Conservation (phyloP, 2,888 invertebrate genomes). For the Andricus quercusramuli region DNA sequence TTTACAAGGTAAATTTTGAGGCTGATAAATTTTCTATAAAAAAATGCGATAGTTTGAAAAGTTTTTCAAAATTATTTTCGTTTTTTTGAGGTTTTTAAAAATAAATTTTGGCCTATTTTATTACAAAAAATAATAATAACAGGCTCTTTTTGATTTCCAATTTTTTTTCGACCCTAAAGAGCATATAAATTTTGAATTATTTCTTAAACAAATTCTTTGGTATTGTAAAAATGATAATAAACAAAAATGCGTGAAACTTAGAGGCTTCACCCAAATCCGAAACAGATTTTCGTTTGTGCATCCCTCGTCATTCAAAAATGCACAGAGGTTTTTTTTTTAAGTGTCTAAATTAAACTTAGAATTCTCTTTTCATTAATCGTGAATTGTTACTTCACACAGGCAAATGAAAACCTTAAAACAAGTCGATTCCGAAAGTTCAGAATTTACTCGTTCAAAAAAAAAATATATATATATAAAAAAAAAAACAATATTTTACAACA, state of each 20-base stretch:
- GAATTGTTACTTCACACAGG: conserved; percentile 21
- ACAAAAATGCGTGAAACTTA: neutral
- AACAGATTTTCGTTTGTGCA: conserved; percentile 36
- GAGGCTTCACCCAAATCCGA: neutral
- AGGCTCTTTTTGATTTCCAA: no score
- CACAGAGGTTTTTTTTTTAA: neutral
- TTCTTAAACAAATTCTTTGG: neutral
- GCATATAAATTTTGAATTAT: neutral
- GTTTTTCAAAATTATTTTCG: no score
- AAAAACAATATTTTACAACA: conserved; percentile 40
- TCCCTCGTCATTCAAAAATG: conserved; percentile 22
- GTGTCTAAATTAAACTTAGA: neutral
- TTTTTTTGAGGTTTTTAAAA: no score
- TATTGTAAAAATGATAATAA: neutral
- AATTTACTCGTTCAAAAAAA: conserved; percentile 17
- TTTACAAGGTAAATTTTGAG: no score
- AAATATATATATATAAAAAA: conserved; percentile 13
- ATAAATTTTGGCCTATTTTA: no score
- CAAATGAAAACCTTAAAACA: conserved; percentile 11
- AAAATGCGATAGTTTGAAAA: no score
- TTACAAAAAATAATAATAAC: no score
- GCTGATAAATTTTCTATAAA: no score
- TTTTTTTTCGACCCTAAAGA: no score
- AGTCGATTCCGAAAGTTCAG: conserved; percentile 11
- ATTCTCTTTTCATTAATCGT: conserved; percentile 7